A percentile compares a stretch with the other conserved stretches of the same genome.
phyloP scores from a whole-genome alignment of 2,113 vertebrate genomes.

The Struthio camelus region DNA sequence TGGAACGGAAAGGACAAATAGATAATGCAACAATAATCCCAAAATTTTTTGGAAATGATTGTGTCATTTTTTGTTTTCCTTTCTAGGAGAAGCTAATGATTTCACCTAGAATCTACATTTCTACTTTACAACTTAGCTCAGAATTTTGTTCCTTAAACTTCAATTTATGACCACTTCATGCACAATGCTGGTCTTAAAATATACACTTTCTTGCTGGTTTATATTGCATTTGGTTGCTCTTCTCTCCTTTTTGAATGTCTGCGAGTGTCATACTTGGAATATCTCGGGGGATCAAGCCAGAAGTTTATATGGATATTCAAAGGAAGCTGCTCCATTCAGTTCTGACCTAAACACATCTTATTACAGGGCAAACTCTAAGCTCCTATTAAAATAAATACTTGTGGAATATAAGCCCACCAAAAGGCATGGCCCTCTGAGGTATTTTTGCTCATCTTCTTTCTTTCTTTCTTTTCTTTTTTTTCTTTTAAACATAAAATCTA shows the following conservation, averaged over 20 bases:
- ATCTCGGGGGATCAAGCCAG: neutral
- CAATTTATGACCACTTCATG: neutral
- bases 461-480: neutral
- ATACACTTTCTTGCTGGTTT: neutral
- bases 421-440: neutral
- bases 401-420: neutral
- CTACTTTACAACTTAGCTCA: neutral
- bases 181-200: neutral
- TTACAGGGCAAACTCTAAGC: neutral
- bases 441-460: neutral
- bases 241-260: neutral
- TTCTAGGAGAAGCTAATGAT: neutral
- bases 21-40: neutral
- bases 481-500: neutral
- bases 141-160: neutral
- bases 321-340: neutral
- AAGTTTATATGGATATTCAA: neutral
- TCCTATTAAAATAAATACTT: neutral
- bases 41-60: neutral
- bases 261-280: neutral
- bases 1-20: neutral
- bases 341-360: neutral
- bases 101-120: neutral
- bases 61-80: neutral
- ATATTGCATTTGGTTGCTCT: neutral